Percentiles rank a stretch among this genome's conserved stretches.
phyloP scores from a whole-genome alignment of 2,888 invertebrate genomes.

The Rhaphigaster nebulosa region DNA sequence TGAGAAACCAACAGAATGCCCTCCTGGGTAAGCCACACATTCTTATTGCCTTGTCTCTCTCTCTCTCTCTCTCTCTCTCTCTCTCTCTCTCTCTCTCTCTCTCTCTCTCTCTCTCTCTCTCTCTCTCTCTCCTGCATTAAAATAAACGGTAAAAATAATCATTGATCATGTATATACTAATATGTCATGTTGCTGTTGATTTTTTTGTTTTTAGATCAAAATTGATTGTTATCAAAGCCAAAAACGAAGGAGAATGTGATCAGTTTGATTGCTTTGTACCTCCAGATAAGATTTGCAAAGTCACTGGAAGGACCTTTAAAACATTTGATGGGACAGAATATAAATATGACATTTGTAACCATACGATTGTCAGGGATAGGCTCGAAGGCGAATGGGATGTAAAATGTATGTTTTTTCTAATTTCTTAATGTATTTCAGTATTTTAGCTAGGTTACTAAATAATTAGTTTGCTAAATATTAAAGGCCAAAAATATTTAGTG shows the following conservation, averaged over 20 bases:
- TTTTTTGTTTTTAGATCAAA: conserved; percentile 32
- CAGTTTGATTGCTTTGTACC: conserved; percentile 72
- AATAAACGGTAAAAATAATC: background rate
- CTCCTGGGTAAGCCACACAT: conserved; percentile 35
- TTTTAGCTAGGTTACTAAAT: background rate
- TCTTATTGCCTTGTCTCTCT: background rate
- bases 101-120: no score
- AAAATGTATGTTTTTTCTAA: conserved; percentile 72
- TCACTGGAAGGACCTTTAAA: conserved; percentile 82
- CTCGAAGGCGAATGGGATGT: conserved; percentile 79
- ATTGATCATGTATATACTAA: background rate
- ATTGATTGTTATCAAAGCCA: conserved; percentile 52
- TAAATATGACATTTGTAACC: conserved; percentile 86
- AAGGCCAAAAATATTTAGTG: no score
- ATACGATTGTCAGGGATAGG: conserved; percentile 81
- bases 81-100: no score
- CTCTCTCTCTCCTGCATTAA: background rate
- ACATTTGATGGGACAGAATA: conserved; percentile 86
- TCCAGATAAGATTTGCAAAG: conserved; percentile 78
- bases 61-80: no score
- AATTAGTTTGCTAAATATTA: background rate
- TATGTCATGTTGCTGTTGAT: background rate
- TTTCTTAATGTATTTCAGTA: background rate
- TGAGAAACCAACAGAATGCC: conserved; percentile 57
- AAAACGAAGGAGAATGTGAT: conserved; percentile 62